phyloP scores from a whole-genome alignment of 2,113 vertebrate species.

The Tauraco erythrolophus region DNA sequence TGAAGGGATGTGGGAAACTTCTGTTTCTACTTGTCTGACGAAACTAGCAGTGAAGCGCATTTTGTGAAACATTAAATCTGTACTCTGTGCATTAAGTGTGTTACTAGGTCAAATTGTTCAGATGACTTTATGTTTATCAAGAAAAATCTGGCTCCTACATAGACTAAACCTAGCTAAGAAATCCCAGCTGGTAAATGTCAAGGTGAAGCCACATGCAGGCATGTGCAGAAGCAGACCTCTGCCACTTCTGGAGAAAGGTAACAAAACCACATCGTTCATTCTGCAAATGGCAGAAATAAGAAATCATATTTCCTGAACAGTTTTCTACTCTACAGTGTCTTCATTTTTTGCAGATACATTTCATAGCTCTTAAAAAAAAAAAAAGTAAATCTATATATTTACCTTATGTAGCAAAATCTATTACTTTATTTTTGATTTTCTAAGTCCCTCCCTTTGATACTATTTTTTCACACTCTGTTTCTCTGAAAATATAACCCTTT shows the following conservation, averaged over 20 bases:
- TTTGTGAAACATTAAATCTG: background rate
- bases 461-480: background rate
- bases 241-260: background rate
- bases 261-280: rapidly evolving
- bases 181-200: background rate
- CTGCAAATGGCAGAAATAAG: background rate
- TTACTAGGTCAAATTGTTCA: background rate
- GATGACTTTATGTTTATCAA: background rate
- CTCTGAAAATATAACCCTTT: background rate
- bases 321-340: background rate
- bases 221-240: background rate
- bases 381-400: background rate
- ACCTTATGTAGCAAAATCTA: background rate
- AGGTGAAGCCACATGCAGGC: rapidly evolving
- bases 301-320: background rate
- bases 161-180: background rate
- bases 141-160: background rate
- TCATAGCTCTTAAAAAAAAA: background rate
- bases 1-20: background rate
- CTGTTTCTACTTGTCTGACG: background rate
- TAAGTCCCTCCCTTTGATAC: background rate
- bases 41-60: background rate
- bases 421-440: background rate
- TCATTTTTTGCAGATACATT: background rate
- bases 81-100: background rate